Evolutionary conservation across 2,888 invertebrate species (phyloP), one percentile per base, ranked within the genome.

Genomic region (Timandra comae): DNA sequence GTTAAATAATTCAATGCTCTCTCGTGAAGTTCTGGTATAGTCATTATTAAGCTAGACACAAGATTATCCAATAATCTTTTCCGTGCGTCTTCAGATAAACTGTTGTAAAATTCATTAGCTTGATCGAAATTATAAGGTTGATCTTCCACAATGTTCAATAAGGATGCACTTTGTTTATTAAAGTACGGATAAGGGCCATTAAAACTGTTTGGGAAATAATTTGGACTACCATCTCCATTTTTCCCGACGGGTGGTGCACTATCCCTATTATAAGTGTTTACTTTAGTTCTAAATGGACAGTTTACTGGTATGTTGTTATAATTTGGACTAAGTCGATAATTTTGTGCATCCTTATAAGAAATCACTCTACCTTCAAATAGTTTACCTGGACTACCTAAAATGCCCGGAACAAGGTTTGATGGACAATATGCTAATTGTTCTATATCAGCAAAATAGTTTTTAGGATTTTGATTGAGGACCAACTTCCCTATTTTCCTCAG

Each of bases 151-250:
- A 73, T 60, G 55, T 88, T 88, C 12, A 86, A 72, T 1, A 88
- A 73, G 4, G 80, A 61, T 2, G 87, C 56, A 10, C 66, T 56
- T 35, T 85, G 82, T n/a, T 89, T 89, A 2, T 88, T 78, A 3
- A 87, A 79, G 49, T 88, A 88, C 24, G 88, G 88, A 33, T 88
- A 84, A 0, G 97, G 95, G 0, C 97, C 97, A 46, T 88, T 80
- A 71, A 96, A 98, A 43, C 95, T 94, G 80, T 98, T 98, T 0
- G 98, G 98, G 77, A 88, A 95, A 65, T 97, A 98, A 73, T 97
- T 97, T 1, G 97, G 97, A 1, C 91, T 91, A 8, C 92, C 93
- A 10, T 88, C 90, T 69, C 93, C 94, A 63, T 95, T 96, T 49
- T 91, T 88, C 13, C 86, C 78, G 8, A 89, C 84, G 21, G 90